Evolutionary conservation across 1,140 invertebrate species (phyloP).

Genomic region (Hyles vespertilio): DNA sequence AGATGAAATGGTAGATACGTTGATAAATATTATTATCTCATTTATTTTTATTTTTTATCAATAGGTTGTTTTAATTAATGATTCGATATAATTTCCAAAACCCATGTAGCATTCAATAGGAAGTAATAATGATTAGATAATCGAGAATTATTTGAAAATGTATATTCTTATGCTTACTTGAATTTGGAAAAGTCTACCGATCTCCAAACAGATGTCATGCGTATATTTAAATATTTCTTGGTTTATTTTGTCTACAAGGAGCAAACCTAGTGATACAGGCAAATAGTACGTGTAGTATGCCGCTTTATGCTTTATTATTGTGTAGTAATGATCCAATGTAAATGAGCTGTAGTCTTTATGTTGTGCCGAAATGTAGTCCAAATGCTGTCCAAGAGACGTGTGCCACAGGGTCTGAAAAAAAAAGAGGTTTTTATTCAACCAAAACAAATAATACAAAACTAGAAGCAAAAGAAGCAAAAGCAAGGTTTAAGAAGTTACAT

Average conservation of each 20-base stretch:
- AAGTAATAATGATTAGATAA: too few species aligned
- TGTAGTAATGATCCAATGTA: constrained; percentile 84
- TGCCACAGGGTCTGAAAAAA: constrained; percentile 16
- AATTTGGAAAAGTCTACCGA: constrained; percentile 92
- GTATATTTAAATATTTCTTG: constrained; percentile 10
- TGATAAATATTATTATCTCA: too few species aligned
- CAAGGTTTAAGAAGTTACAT: too few species aligned
- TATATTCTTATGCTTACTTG: constrained; percentile 75
- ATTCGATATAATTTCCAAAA: too few species aligned
- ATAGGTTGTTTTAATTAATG: too few species aligned
- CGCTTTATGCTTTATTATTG: constrained; percentile 92
- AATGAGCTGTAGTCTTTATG: constrained; percentile 67
- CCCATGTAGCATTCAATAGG: too few species aligned
- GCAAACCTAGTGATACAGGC: constrained; percentile 63
- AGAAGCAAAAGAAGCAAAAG: background rate
- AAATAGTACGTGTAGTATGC: constrained; percentile 90
- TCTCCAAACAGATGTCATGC: constrained; percentile 69
- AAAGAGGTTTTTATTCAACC: background rate
- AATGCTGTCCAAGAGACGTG: constrained; percentile 77
- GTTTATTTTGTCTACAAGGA: constrained; percentile 9
- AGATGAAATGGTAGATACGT: too few species aligned
- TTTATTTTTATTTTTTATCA: too few species aligned
- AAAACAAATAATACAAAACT: background rate
- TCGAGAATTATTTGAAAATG: background rate
- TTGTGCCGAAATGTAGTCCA: constrained; percentile 77